Base-by-base conservation (phyloP, 2,888 invertebrate genomes). In the Eupithecia tripunctaria region DNA sequence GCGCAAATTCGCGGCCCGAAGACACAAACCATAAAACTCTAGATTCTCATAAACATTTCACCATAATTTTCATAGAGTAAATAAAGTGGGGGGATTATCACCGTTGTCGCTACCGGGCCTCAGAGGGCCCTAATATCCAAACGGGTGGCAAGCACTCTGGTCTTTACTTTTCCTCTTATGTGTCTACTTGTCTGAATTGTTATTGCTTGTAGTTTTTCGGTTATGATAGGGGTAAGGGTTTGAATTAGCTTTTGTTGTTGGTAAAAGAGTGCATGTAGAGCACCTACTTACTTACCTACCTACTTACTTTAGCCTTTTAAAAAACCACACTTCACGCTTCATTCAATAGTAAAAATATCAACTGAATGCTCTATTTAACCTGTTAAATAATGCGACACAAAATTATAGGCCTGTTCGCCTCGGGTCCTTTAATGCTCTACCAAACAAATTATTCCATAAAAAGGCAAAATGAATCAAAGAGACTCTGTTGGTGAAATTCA, bases 131-230 rank as follows among this genome's bases (percentile, higher is more conserved):
- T 76, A 75, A 79, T 76, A 67, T 63, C 68, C 75, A 8, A 63
- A 63, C 62, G 62, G 29, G 29, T 29, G n/a, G 62, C 32, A n/a
- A 36, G 18, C 36, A 32, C 36, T 63, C 36, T n/a, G 10, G 15
- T n/a, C 36, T 8, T 63, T 79, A 76, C 75, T 78, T 68, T 69
- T 59, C 67, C 73, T 73, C 72, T 70, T 69, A 51, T 51, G 69
- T 74, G 71, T 71, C 74, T 73, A 77, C 76, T 78, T 68, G 68
- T 67, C 72, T 72, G 76, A 79, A 81, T 79, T 79, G 80, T 80
- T 81, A 80, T 79, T 76, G 76, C 78, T 69, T 77, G 78, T 78
- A 78, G 77, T 71, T 77, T 74, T 75, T 77, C 69, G 72, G 73
- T 71, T 76, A 78, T 78, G 79, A 79, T 79, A 72, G 68, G 64